A percentile compares a stretch with the other conserved stretches of the same genome.
phyloP scores from a whole-genome alignment of 2,113 vertebrate species.

The Hemiscyllium ocellatum region DNA sequence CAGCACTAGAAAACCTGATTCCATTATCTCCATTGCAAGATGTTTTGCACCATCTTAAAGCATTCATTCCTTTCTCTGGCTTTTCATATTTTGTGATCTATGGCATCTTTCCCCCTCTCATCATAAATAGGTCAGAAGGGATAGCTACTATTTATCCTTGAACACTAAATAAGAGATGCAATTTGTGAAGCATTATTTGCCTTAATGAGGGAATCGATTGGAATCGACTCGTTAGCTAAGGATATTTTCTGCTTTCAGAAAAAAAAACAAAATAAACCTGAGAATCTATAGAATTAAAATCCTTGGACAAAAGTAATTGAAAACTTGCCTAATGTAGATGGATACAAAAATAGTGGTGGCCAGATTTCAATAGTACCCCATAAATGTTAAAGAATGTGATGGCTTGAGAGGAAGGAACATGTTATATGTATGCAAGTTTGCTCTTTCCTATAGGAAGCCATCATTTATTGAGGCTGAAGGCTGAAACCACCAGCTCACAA shows the following conservation, averaged over 20 bases:
- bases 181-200: neutral
- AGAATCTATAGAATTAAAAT: neutral
- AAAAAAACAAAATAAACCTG: neutral
- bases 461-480: neutral
- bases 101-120: neutral
- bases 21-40: neutral
- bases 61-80: neutral
- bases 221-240: neutral
- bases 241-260: slow-evolving; percentile 8
- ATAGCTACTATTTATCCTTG: neutral
- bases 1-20: neutral
- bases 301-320: neutral
- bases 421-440: neutral
- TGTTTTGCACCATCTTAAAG: neutral
- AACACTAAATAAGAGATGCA: neutral
- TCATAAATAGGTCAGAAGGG: neutral
- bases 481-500: neutral
- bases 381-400: neutral
- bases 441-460: neutral
- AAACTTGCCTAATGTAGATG: neutral
- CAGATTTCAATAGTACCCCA: neutral
- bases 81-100: neutral
- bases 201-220: neutral
- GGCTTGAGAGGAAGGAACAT: neutral
- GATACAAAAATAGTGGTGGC: neutral